Conservation (phyloP, 2,888 invertebrate genomes). For the Oxytorus armatus region DNA sequence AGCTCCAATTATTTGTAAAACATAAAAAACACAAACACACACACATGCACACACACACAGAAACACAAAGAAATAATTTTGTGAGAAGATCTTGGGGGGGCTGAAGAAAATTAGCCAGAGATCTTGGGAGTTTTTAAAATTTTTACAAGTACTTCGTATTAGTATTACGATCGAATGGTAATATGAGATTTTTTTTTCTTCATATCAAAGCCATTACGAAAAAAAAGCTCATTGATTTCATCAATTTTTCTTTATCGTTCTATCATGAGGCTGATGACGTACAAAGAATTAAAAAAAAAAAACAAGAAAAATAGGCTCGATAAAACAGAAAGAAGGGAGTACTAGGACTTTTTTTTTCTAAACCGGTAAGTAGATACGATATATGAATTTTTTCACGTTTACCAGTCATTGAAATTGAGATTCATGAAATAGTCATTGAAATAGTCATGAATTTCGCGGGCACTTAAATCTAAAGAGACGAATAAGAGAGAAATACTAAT, state of each 20-base stretch:
- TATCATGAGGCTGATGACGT: conserved; percentile 62
- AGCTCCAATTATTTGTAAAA: conserved; percentile 42
- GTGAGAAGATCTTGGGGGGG: too few species aligned
- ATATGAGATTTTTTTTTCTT: conserved; percentile 52
- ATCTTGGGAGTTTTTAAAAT: not conserved
- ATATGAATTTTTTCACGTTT: not conserved
- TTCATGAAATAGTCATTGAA: too few species aligned
- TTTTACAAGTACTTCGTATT: conserved; percentile 26
- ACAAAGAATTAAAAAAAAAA: conserved; percentile 51
- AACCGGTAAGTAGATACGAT: conserved; percentile 40
- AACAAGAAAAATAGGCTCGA: conserved; percentile 3
- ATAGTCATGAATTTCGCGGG: too few species aligned
- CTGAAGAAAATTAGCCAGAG: too few species aligned
- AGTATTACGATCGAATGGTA: conserved; percentile 65
- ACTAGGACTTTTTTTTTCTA: conserved; percentile 28
- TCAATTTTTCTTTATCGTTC: conserved; percentile 64
- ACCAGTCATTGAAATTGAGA: not conserved
- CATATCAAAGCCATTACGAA: conserved; percentile 71
- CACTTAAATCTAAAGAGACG: too few species aligned
- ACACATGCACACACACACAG: not conserved
- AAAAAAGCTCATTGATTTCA: conserved; percentile 64
- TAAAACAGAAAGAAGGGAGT: conserved; percentile 41
- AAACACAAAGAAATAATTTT: too few species aligned
- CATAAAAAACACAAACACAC: not conserved
- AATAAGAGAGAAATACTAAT: too few species aligned